These are phyloP conservation scores for Acromyrmex echinatior DNA, from an alignment of 1,140 invertebrate species.

Conservation along the genomic window DNA sequence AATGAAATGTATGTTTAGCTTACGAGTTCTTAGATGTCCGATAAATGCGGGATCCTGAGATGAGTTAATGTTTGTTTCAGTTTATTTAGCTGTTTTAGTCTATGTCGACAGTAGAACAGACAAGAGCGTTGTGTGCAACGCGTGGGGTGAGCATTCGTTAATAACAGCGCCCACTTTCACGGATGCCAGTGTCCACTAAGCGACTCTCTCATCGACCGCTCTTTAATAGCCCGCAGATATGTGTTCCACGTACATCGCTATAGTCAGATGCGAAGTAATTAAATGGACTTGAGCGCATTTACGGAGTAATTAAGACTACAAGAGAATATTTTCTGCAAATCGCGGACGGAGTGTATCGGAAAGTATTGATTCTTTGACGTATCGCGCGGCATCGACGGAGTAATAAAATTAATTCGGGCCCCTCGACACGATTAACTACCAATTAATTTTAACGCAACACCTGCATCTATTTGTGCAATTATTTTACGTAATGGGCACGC, in stretches of 20 bases:
- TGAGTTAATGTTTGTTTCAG: slow-evolving; percentile 19
- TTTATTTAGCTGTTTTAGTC: slow-evolving; percentile 23
- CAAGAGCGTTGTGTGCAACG: slow-evolving; percentile 4
- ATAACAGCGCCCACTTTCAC: slow-evolving; percentile 41
- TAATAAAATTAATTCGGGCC: slow-evolving; percentile 42
- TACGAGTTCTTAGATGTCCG: slow-evolving; percentile 5
- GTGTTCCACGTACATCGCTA: slow-evolving; percentile 22
- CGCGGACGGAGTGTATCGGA: background rate
- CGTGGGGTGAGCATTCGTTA: slow-evolving; percentile 16
- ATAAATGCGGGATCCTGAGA: slow-evolving; percentile 18
- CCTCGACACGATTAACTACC: slow-evolving; percentile 49
- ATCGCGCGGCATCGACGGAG: background rate
- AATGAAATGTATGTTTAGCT: background rate
- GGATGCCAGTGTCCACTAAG: slow-evolving; percentile 21
- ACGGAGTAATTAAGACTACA: slow-evolving; percentile 27
- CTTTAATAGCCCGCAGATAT: slow-evolving; percentile 39
- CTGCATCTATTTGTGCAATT: slow-evolving; percentile 59
- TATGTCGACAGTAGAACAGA: slow-evolving; percentile 1
- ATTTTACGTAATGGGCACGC: slow-evolving; percentile 57
- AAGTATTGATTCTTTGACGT: slow-evolving; percentile 50
- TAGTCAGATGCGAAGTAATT: slow-evolving; percentile 42
- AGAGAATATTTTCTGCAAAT: slow-evolving; percentile 34
- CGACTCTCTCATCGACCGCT: slow-evolving; percentile 36
- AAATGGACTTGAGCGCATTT: slow-evolving; percentile 43
- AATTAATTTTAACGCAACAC: slow-evolving; percentile 62